phyloP scores from a whole-genome alignment of 1,140 invertebrate genomes.

The Drosophila ercepeae region DNA sequence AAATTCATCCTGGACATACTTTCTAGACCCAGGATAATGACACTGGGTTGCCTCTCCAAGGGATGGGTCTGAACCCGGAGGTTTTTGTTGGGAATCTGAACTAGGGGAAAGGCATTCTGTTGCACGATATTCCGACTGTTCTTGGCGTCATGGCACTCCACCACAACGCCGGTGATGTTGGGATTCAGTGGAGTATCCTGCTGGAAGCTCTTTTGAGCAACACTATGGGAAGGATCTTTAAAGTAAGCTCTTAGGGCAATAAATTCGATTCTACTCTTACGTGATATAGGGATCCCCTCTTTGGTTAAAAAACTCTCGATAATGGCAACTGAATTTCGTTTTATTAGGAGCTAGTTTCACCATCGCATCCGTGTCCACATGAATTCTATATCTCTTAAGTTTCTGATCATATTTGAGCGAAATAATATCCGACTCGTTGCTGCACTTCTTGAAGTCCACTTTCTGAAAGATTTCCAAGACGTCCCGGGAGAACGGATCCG shows the following conservation, averaged over 20 bases:
- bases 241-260: too few species aligned
- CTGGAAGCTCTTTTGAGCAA: neutral
- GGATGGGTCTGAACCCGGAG: neutral
- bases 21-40: constrained; percentile 53
- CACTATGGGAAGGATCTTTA: neutral
- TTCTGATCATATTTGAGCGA: constrained; percentile 12
- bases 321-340: constrained; percentile 1
- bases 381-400: constrained; percentile 11
- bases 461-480: constrained; percentile 7
- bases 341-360: neutral
- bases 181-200: neutral
- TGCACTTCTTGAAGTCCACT: constrained; percentile 14
- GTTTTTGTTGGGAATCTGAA: constrained; percentile 8
- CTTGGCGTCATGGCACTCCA: constrained; percentile 22
- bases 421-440: constrained; percentile 11
- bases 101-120: constrained; percentile 42
- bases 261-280: neutral
- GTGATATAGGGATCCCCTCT: neutral
- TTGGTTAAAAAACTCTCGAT: constrained; percentile 8
- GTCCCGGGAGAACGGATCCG: constrained; percentile 33
- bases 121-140: constrained; percentile 9
- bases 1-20: constrained; percentile 82
- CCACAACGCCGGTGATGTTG: constrained; percentile 19
- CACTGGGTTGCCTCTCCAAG: constrained; percentile 21
- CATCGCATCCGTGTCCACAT: neutral